Conservation (phyloP, 1,140 invertebrate genomes). For the Gonatopus flavifemur region DNA sequence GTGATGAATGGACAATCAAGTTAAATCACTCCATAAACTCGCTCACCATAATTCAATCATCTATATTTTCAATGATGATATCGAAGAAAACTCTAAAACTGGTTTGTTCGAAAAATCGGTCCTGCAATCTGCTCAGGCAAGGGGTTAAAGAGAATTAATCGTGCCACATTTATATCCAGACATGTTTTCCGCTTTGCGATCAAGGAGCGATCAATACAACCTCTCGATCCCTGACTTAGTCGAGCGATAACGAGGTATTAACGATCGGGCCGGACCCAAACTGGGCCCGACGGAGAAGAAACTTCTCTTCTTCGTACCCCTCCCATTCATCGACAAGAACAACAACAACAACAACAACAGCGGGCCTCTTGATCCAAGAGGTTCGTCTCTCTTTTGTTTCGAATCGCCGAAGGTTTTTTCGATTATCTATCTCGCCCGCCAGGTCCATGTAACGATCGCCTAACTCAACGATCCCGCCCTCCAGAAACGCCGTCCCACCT, state of each 20-base stretch:
- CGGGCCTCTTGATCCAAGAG: slow-evolving; percentile 15
- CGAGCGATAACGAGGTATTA: slow-evolving; percentile 49
- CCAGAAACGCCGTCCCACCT: slow-evolving; percentile 49
- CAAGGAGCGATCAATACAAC: slow-evolving; percentile 31
- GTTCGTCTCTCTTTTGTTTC: slow-evolving; percentile 39
- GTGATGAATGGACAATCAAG: too few species aligned
- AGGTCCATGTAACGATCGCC: slow-evolving; percentile 49
- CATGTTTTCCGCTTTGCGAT: slow-evolving; percentile 24
- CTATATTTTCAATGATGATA: too few species aligned
- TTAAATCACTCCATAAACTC: too few species aligned
- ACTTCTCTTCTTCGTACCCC: too few species aligned
- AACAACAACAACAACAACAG: too few species aligned
- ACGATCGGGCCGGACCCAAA: slow-evolving; percentile 38
- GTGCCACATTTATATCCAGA: too few species aligned
- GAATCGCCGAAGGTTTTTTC: slow-evolving; percentile 46
- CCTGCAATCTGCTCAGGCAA: too few species aligned
- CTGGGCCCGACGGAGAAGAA: neutral
- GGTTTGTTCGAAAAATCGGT: too few species aligned
- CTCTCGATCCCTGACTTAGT: slow-evolving; percentile 24
- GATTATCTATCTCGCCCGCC: slow-evolving; percentile 53
- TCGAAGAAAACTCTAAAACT: too few species aligned
- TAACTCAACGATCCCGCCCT: slow-evolving; percentile 52
- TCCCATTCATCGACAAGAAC: too few species aligned
- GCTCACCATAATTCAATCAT: too few species aligned
- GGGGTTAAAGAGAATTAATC: too few species aligned